These are phyloP conservation scores for Ceratina japonica DNA, from an alignment of 1,140 invertebrate species.

Conservation along the genomic window DNA sequence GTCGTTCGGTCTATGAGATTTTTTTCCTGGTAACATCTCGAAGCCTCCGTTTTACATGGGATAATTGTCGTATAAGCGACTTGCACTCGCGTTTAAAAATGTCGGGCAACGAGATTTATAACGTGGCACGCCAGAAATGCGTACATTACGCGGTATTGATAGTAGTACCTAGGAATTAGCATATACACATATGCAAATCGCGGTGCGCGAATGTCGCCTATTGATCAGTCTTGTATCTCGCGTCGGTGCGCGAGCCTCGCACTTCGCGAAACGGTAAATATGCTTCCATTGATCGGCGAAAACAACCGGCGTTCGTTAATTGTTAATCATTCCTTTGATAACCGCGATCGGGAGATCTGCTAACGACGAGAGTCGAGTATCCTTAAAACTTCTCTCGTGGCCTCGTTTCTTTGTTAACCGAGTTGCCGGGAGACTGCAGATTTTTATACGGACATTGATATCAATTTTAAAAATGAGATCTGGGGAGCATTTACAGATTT, in stretches of 20 bases:
- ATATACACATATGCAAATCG: conserved; percentile 43
- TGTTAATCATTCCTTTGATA: neutral
- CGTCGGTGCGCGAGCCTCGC: conserved; percentile 4
- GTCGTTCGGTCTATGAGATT: neutral
- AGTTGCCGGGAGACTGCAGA: too few relatives aligned
- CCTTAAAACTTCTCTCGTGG: neutral
- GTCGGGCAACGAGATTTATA: conserved; percentile 28
- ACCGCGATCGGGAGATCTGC: neutral
- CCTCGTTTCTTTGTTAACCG: neutral
- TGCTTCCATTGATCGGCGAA: neutral
- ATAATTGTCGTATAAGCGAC: conserved; percentile 5
- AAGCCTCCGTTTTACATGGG: neutral
- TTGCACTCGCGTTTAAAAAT: conserved; percentile 22
- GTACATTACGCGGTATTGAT: conserved; percentile 38
- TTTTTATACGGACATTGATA: too few relatives aligned
- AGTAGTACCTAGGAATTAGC: conserved; percentile 37
- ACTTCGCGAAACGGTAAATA: conserved; percentile 24
- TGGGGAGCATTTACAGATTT: too few relatives aligned
- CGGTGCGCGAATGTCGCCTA: conserved; percentile 28
- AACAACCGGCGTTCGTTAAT: neutral
- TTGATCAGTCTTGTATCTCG: conserved; percentile 22
- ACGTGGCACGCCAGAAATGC: conserved; percentile 4
- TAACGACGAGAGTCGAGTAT: neutral
- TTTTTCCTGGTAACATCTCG: neutral
- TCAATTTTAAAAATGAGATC: too few relatives aligned